A percentile compares a stretch with the other conserved stretches of the same genome.
Evolutionary conservation across 2,113 vertebrate genomes (phyloP).

Genomic region (Suncus etruscus): DNA sequence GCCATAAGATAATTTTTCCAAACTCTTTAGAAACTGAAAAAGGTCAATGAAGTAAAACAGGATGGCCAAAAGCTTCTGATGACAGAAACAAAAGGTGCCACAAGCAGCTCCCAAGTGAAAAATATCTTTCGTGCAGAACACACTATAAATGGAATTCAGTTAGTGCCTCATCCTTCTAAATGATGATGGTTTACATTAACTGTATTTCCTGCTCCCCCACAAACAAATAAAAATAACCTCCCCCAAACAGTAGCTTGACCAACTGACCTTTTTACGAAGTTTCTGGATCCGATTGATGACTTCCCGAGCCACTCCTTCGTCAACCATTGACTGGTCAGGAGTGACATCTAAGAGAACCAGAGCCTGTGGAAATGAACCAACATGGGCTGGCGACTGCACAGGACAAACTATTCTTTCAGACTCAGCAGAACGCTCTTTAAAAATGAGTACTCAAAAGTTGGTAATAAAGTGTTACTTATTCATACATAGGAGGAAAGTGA

Average conservation of each 20-base stretch:
- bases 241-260: conserved; percentile 7
- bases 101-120: background rate
- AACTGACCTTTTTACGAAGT: conserved; percentile 96
- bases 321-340: conserved; percentile 97
- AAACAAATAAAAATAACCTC: background rate
- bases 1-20: background rate
- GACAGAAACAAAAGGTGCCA: conserved; percentile 20
- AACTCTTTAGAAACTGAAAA: background rate
- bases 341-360: conserved; percentile 95
- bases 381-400: background rate
- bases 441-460: background rate
- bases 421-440: background rate
- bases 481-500: too few relatives aligned
- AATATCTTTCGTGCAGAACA: background rate
- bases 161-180: background rate
- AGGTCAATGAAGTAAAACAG: background rate
- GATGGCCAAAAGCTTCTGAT: background rate
- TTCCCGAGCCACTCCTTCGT: conserved; percentile 97
- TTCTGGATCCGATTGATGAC: conserved; percentile 99
- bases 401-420: background rate
- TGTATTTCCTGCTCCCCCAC: background rate
- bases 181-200: background rate
- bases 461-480: too few relatives aligned
- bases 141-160: background rate
- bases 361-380: conserved; percentile 85